phyloP scores from a whole-genome alignment of 53 echinoderm and acorn worm species.

The Stichopus horrens region DNA sequence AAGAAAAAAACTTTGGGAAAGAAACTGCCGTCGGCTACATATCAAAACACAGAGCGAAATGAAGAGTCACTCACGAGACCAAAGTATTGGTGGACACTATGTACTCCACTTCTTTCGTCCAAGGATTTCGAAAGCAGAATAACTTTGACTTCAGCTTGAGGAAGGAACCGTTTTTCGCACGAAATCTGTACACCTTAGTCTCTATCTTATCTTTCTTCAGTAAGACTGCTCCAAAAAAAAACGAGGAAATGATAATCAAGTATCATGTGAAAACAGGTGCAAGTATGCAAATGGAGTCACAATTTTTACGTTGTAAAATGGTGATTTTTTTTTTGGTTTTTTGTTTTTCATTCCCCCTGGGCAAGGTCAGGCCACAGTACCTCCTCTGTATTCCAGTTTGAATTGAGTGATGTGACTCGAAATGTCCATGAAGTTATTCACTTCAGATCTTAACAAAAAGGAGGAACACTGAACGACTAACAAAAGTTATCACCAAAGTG shows the following conservation, averaged over 20 bases:
- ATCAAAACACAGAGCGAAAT: neutral
- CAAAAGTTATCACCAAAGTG: too few species aligned
- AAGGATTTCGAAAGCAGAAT: constrained; percentile 94
- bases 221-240: constrained; percentile 54
- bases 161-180: constrained; percentile 86
- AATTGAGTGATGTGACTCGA: too few species aligned
- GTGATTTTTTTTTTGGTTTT: too few species aligned
- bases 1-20: neutral
- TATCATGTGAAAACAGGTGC: too few species aligned
- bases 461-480: too few species aligned
- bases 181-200: constrained; percentile 72
- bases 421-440: too few species aligned
- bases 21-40: neutral
- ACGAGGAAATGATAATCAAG: neutral
- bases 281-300: too few species aligned
- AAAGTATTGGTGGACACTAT: constrained; percentile 91
- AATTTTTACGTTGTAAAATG: too few species aligned
- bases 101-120: constrained; percentile 96
- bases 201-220: constrained; percentile 74
- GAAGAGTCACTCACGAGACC: constrained; percentile 55
- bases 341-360: too few species aligned
- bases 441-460: too few species aligned
- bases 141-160: constrained; percentile 70
- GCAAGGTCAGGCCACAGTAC: too few species aligned
- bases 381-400: too few species aligned